phyloP scores from a whole-genome alignment of 2,888 invertebrate species.

The Carterocephalus palaemon region DNA sequence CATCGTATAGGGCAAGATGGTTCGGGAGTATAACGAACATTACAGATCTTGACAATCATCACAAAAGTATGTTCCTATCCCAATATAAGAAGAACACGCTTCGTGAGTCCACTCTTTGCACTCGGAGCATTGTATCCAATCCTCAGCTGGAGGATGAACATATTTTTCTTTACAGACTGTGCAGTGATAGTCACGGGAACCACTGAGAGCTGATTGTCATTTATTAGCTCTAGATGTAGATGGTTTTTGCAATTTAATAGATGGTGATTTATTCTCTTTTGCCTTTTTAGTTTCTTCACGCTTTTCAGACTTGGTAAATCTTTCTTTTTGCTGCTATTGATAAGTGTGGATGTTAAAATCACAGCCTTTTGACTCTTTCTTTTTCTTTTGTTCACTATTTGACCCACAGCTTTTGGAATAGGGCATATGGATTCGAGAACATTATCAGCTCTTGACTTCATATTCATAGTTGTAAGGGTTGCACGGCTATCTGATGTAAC shows the following conservation, averaged over 20 bases:
- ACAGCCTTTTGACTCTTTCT: not conserved
- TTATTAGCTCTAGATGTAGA: conserved; percentile 1
- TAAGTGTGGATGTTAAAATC: not conserved
- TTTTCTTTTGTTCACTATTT: not conserved
- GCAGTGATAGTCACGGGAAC: not conserved
- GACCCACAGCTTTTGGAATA: not conserved
- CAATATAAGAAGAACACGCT: not conserved
- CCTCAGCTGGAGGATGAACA: not conserved
- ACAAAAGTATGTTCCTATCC: conserved; percentile 5
- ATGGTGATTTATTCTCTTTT: conserved; percentile 1
- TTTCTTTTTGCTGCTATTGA: not conserved
- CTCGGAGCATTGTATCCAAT: not conserved
- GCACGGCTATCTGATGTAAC: not conserved
- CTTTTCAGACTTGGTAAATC: not conserved
- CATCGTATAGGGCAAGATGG: conserved; percentile 8
- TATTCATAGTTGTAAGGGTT: not conserved
- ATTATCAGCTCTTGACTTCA: not conserved
- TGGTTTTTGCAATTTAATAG: not conserved
- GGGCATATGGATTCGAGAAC: conserved; percentile 1
- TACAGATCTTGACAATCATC: conserved; percentile 10
- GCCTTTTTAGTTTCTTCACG: not conserved
- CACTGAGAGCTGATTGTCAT: not conserved
- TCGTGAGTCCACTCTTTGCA: conserved; percentile 1
- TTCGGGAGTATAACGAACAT: conserved; percentile 2
- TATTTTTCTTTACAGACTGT: not conserved